Percentiles rank a stretch among this genome's conserved stretches.
Evolutionary conservation across 2,113 vertebrate genomes (phyloP).

Genomic region (Scalopus aquaticus): DNA sequence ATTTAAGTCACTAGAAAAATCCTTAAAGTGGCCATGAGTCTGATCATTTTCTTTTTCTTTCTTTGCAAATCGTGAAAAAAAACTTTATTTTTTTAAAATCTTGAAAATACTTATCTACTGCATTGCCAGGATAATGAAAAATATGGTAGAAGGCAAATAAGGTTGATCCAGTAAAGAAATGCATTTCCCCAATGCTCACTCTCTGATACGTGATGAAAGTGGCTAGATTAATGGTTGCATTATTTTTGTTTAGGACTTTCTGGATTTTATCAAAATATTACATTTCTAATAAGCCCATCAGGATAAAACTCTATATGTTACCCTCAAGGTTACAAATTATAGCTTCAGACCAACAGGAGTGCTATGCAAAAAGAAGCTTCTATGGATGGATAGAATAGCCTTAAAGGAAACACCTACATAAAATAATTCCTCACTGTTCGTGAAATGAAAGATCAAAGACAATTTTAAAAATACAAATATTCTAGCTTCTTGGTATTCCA

Average conservation of each 20-base stretch:
- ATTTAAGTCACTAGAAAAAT: neutral
- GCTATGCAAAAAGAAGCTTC: neutral
- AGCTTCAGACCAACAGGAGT: neutral
- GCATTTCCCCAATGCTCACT: neutral
- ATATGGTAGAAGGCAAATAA: neutral
- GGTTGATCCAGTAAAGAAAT: neutral
- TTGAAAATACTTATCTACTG: neutral
- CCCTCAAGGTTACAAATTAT: neutral
- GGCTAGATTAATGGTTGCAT: neutral
- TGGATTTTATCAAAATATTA: conserved; percentile 41
- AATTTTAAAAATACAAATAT: conserved; percentile 48
- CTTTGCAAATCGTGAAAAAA: neutral
- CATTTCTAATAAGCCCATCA: conserved; percentile 14
- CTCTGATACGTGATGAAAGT: neutral
- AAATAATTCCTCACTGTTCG: conserved; percentile 31
- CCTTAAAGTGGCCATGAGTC: neutral
- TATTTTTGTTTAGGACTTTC: conserved; percentile 15
- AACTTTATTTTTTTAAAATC: neutral
- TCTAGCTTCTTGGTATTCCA: neutral
- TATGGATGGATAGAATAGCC: neutral
- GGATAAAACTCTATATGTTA: neutral
- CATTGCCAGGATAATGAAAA: neutral
- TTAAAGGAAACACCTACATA: conserved; percentile 38
- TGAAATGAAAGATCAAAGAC: conserved; percentile 51
- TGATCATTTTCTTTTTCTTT: neutral